Conservation (phyloP, 2,113 vertebrate species). For the Osmerus eperlanus region DNA sequence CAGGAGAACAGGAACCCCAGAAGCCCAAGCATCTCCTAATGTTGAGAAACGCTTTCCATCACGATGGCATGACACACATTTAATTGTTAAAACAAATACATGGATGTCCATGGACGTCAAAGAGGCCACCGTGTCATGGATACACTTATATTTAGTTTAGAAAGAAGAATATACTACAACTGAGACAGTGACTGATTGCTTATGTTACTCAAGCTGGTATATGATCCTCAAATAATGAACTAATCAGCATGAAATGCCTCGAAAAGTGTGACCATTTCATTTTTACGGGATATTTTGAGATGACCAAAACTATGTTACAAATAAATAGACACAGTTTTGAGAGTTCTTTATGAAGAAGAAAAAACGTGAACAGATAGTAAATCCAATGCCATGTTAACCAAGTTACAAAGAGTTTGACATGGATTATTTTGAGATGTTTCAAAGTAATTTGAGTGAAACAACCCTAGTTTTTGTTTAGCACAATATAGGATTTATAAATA, state of each 20-base stretch:
- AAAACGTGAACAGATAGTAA: slow-evolving; percentile 54
- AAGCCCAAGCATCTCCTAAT: slow-evolving; percentile 41
- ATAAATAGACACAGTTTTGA: slow-evolving; percentile 21
- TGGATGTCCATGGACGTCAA: slow-evolving; percentile 22
- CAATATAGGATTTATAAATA: slow-evolving; percentile 98
- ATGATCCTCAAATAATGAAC: slow-evolving; percentile 19
- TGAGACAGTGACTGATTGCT: slow-evolving; percentile 53
- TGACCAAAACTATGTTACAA: background rate
- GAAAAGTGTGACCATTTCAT: slow-evolving; percentile 30
- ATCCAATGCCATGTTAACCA: slow-evolving; percentile 65
- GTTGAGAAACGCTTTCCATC: slow-evolving; percentile 16
- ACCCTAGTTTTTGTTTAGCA: slow-evolving; percentile 81
- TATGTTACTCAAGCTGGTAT: slow-evolving; percentile 40
- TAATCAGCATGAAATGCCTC: slow-evolving; percentile 39
- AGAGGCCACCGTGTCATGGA: slow-evolving; percentile 32
- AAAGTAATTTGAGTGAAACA: slow-evolving; percentile 64
- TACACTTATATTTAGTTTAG: slow-evolving; percentile 30
- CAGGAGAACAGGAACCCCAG: slow-evolving; percentile 46
- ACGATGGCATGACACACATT: slow-evolving; percentile 47
- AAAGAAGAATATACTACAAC: slow-evolving; percentile 20
- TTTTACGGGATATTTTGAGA: background rate
- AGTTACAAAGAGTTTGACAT: slow-evolving; percentile 66
- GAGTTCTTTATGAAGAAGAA: slow-evolving; percentile 48
- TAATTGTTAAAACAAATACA: slow-evolving; percentile 1
- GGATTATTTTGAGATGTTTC: slow-evolving; percentile 41